Evolutionary conservation across 2,888 invertebrate species (phyloP).

Genomic region (Mesoligia furuncula): DNA sequence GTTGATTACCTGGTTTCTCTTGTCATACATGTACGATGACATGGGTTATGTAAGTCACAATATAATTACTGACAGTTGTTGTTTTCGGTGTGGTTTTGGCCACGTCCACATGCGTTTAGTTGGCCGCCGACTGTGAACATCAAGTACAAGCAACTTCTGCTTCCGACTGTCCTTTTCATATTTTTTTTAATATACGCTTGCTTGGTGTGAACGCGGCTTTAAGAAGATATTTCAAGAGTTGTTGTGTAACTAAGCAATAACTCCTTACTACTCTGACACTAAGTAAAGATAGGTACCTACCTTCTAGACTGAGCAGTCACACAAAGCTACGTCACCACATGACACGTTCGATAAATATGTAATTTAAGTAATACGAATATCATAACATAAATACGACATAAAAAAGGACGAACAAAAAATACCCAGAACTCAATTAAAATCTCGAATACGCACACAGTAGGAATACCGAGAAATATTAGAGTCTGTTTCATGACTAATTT

Average conservation of each 20-base stretch:
- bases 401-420: neutral
- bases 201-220: neutral
- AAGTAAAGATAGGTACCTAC: neutral
- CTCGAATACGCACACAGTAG: too few species aligned
- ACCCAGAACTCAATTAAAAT: slow-evolving; percentile 1
- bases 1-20: slow-evolving; percentile 46
- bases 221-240: neutral
- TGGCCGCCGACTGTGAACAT: neutral
- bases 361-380: neutral
- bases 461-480: neutral
- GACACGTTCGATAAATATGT: neutral
- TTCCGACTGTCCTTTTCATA: too few species aligned
- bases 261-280: neutral
- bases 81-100: neutral
- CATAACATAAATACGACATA: neutral
- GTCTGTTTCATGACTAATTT: neutral
- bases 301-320: neutral
- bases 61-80: neutral
- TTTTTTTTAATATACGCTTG: neutral
- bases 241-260: neutral
- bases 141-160: neutral
- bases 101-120: neutral
- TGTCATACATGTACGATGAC: slow-evolving; percentile 1
- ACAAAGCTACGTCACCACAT: neutral
- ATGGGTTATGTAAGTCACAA: slow-evolving; percentile 9